These are phyloP conservation scores for Protophormia terraenovae DNA, from an alignment of 2,888 invertebrate species.

Conservation along the genomic window DNA sequence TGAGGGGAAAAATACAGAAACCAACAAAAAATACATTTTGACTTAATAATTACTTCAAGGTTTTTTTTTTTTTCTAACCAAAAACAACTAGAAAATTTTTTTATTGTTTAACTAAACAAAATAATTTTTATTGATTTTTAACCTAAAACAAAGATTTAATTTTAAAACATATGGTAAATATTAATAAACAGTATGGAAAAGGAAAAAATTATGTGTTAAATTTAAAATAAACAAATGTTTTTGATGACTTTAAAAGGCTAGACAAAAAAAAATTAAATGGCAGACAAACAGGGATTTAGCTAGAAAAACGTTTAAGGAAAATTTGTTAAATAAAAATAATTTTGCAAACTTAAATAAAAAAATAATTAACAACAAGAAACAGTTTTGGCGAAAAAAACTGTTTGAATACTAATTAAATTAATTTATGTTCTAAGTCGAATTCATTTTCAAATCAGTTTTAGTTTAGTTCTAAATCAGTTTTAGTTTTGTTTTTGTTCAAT, in stretches of 20 bases:
- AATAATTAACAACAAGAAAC: too few relatives aligned
- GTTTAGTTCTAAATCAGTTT: too few relatives aligned
- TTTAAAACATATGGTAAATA: background rate
- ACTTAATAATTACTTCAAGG: slow-evolving; percentile 62
- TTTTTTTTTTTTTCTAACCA: slow-evolving; percentile 40
- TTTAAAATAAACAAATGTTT: too few relatives aligned
- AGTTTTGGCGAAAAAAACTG: too few relatives aligned
- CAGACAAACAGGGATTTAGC: too few relatives aligned
- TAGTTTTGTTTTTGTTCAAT: background rate
- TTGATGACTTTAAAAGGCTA: too few relatives aligned
- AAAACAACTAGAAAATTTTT: background rate
- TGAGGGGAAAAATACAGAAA: background rate
- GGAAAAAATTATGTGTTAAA: too few relatives aligned
- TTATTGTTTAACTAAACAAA: background rate
- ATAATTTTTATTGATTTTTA: slow-evolving; percentile 35
- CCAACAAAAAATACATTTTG: slow-evolving; percentile 26
- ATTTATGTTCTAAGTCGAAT: too few relatives aligned
- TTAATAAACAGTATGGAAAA: background rate
- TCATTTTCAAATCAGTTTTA: too few relatives aligned
- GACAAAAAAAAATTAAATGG: too few relatives aligned
- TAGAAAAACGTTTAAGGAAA: background rate
- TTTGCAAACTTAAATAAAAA: too few relatives aligned
- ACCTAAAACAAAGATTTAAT: background rate
- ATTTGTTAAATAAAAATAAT: background rate
- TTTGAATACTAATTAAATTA: too few relatives aligned